Evolutionary conservation across 2,113 vertebrate genomes (phyloP).

Genomic region (Boulengeromyrus knoepffleri): DNA sequence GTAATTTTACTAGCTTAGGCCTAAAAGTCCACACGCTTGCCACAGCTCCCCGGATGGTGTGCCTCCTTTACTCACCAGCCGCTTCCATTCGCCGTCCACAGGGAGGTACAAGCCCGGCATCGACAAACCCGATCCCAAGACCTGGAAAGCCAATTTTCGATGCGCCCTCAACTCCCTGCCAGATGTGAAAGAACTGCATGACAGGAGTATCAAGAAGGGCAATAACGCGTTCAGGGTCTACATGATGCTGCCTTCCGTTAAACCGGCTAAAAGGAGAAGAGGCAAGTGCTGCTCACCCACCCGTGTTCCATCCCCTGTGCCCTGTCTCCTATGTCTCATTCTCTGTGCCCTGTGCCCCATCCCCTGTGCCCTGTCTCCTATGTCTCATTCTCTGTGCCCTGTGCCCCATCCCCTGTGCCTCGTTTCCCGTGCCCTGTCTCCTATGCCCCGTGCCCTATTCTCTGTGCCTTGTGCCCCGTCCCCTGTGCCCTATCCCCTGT

Average conservation of each 20-base stretch:
- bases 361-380: no score
- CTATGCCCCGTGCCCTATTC: no score
- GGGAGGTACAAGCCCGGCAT: slow-evolving; percentile 57
- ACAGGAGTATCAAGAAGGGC: slow-evolving; percentile 65
- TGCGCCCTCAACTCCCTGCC: slow-evolving; percentile 67
- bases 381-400: no score
- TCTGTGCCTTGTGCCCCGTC: no score
- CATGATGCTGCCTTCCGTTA: slow-evolving; percentile 54
- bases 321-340: not conserved
- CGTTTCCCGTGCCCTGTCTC: no score
- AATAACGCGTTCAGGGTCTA: slow-evolving; percentile 64
- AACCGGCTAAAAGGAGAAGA: slow-evolving; percentile 47
- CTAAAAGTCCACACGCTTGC: not conserved
- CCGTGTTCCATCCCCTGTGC: not conserved
- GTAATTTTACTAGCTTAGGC: not conserved
- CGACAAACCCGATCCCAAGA: slow-evolving; percentile 67
- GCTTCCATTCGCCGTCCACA: slow-evolving; percentile 12
- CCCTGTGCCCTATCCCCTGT: no score
- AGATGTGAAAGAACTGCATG: slow-evolving; percentile 60
- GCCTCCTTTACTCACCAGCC: not conserved
- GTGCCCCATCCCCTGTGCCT: no score
- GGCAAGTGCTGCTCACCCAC: slow-evolving; percentile 29
- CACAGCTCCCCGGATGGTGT: not conserved
- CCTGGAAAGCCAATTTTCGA: slow-evolving; percentile 71
- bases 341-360: not conserved